These are phyloP conservation scores for Allobates femoralis DNA, from an alignment of 2,797 vertebrate species.

Conservation along the genomic window DNA sequence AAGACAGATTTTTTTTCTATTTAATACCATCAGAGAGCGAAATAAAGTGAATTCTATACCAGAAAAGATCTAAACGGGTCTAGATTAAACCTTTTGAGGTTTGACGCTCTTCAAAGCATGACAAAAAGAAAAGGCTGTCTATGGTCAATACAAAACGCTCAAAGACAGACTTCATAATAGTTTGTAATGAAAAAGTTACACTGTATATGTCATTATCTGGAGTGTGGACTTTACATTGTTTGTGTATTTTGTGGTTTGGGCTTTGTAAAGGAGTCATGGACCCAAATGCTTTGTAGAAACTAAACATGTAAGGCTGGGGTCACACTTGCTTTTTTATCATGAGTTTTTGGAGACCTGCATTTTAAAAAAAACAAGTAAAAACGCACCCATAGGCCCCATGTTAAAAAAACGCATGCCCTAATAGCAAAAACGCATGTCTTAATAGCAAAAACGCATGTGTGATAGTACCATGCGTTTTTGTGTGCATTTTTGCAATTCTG, in stretches of 20 bases:
- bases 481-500: too few relatives aligned
- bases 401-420: too few relatives aligned
- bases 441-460: too few relatives aligned
- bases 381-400: too few relatives aligned
- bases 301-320: neutral
- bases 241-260: neutral
- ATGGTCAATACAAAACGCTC: constrained; percentile 11
- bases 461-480: too few relatives aligned
- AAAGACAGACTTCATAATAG: constrained; percentile 18
- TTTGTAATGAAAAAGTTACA: constrained; percentile 11
- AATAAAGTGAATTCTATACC: constrained; percentile 37
- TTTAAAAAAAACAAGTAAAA: too few relatives aligned
- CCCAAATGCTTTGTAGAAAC: neutral
- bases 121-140: constrained; percentile 32
- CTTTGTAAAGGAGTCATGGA: neutral
- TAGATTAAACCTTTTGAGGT: constrained; percentile 47
- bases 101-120: constrained; percentile 46
- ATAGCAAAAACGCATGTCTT: too few relatives aligned
- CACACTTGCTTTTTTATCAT: too few relatives aligned
- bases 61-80: constrained; percentile 10
- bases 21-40: constrained; percentile 20
- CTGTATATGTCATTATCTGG: neutral
- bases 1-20: constrained; percentile 42
- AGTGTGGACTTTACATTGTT: neutral
- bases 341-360: too few relatives aligned